Conservation (phyloP, 2,888 invertebrate genomes). For the Galerucella calmariensis region DNA sequence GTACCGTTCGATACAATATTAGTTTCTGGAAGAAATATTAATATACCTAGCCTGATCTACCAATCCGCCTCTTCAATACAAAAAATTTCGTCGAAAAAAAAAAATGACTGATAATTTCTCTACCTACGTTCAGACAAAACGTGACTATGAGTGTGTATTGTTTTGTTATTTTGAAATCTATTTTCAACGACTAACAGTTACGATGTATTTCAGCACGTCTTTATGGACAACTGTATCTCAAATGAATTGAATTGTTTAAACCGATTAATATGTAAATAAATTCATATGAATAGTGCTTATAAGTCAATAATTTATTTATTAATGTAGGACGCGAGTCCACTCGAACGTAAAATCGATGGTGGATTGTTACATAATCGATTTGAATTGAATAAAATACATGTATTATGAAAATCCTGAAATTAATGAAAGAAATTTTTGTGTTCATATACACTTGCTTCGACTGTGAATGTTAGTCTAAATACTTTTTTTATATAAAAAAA, state of each 20-base stretch:
- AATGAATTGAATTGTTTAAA: slow-evolving; percentile 1
- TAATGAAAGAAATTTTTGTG: too few relatives aligned
- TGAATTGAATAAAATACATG: background rate
- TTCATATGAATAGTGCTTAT: background rate
- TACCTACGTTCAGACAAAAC: background rate
- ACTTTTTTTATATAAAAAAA: too few relatives aligned
- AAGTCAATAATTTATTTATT: background rate
- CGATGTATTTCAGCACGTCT: background rate
- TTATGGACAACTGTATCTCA: background rate
- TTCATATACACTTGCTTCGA: too few relatives aligned
- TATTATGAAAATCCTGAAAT: too few relatives aligned
- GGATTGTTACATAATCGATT: background rate
- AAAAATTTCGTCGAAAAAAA: background rate
- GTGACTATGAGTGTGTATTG: background rate
- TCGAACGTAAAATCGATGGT: background rate
- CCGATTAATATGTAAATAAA: background rate
- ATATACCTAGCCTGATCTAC: too few relatives aligned
- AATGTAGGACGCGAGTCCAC: background rate
- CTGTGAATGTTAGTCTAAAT: too few relatives aligned
- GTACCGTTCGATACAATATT: too few relatives aligned
- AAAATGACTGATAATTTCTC: background rate
- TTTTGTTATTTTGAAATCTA: background rate
- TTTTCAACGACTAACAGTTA: background rate
- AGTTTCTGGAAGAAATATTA: too few relatives aligned
- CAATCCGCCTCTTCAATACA: background rate